Percentiles rank a stretch among this genome's conserved stretches.
Conservation (phyloP, 1,140 invertebrate genomes). For the Manduca sexta region DNA sequence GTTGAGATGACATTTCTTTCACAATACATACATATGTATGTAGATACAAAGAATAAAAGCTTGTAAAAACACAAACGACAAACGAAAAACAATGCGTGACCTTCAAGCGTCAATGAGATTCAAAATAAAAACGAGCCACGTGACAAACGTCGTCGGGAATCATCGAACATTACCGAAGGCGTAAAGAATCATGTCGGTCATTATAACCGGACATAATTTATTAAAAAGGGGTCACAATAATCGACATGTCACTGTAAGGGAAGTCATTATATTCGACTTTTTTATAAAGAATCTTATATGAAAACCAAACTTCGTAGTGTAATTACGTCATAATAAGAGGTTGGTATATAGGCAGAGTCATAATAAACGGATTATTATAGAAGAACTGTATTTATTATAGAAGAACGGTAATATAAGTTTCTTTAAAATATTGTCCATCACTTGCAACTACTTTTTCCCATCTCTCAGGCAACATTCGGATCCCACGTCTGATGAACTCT, state of each 20-base stretch:
- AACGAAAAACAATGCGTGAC: not conserved
- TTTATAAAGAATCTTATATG: slow-evolving; percentile 14
- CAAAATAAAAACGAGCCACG: slow-evolving; percentile 4
- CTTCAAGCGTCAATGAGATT: not conserved
- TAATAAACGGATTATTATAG: slow-evolving; percentile 8
- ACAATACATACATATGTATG: not conserved
- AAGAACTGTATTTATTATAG: no score
- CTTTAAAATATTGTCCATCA: no score
- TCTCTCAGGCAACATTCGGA: slow-evolving; percentile 3
- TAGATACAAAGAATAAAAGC: no score
- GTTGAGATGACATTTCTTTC: slow-evolving; percentile 7
- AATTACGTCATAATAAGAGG: slow-evolving; percentile 11
- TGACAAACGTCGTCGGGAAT: not conserved
- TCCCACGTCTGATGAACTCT: slow-evolving; percentile 1
- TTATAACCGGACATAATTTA: slow-evolving; percentile 5
- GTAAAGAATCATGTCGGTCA: slow-evolving; percentile 3
- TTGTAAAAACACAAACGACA: no score
- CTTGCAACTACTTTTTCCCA: slow-evolving; percentile 6
- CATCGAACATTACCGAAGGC: not conserved
- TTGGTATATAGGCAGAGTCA: slow-evolving; percentile 15
- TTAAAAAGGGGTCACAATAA: slow-evolving; percentile 3
- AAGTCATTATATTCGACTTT: slow-evolving; percentile 2
- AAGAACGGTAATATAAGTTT: no score
- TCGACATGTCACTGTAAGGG: not conserved
- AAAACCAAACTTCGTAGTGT: slow-evolving; percentile 9